Evolutionary conservation across 2,888 invertebrate species (phyloP).

Genomic region (Shargacucullia verbasci): DNA sequence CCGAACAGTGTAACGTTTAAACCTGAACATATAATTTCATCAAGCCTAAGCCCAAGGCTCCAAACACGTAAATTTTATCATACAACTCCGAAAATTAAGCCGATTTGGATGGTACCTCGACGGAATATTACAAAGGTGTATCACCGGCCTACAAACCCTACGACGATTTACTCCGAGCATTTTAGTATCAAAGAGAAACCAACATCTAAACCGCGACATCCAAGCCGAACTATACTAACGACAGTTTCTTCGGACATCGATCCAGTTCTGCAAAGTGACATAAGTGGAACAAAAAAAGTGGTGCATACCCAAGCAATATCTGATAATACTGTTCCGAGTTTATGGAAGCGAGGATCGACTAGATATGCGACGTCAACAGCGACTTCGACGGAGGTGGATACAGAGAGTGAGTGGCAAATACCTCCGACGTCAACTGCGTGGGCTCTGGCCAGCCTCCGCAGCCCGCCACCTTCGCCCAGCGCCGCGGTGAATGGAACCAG

Average conservation of each 20-base stretch:
- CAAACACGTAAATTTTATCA: conserved; percentile 77
- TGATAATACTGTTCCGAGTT: conserved; percentile 83
- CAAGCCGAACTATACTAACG: conserved; percentile 72
- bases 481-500: conserved; percentile 65
- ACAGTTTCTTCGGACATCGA: conserved; percentile 86
- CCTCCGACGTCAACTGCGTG: conserved; percentile 87
- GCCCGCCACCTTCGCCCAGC: conserved; percentile 73
- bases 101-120: conserved; percentile 82
- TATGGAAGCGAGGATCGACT: conserved; percentile 86
- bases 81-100: conserved; percentile 79
- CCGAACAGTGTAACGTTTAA: conserved; percentile 78
- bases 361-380: conserved; percentile 76
- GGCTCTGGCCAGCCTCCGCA: conserved; percentile 85
- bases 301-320: conserved; percentile 80
- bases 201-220: conserved; percentile 59
- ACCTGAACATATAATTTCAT: conserved; percentile 60
- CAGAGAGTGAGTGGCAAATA: conserved; percentile 77
- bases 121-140: conserved; percentile 72
- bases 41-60: conserved; percentile 67
- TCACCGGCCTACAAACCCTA: conserved; percentile 68
- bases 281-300: conserved; percentile 76
- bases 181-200: conserved; percentile 79
- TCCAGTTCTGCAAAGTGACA: conserved; percentile 82
- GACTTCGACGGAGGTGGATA: conserved; percentile 68
- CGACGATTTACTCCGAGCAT: conserved; percentile 83